phyloP scores from a whole-genome alignment of 2,888 invertebrate species.

The Sphinx pinastri region DNA sequence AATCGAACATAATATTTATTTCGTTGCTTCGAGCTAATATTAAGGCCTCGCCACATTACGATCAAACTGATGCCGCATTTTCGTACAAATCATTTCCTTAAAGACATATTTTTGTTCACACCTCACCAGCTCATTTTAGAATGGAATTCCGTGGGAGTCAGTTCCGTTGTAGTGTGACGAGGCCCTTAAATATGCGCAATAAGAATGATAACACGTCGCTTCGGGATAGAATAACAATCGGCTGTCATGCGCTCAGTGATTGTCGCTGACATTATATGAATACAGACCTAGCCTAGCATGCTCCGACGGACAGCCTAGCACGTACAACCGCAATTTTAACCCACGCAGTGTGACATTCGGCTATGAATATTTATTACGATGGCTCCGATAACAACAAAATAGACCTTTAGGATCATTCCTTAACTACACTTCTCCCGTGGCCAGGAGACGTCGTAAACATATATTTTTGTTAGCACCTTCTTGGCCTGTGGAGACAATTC shows the following conservation, averaged over 20 bases:
- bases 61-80: too few species aligned
- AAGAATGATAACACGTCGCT: slow-evolving; percentile 35
- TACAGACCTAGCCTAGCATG: background rate
- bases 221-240: slow-evolving; percentile 32
- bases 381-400: background rate
- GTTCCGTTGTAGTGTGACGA: too few species aligned
- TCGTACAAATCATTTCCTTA: too few species aligned
- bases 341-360: slow-evolving; percentile 11
- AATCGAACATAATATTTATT: too few species aligned
- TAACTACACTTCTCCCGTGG: background rate
- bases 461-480: background rate
- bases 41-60: too few species aligned
- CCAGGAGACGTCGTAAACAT: background rate
- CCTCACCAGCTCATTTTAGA: too few species aligned
- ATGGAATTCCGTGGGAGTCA: too few species aligned
- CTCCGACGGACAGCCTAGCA: slow-evolving; percentile 11
- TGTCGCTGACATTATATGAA: slow-evolving; percentile 1
- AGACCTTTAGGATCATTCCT: background rate
- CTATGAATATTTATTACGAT: slow-evolving; percentile 20
- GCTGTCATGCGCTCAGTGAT: slow-evolving; percentile 32
- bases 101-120: too few species aligned
- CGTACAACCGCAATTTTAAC: slow-evolving; percentile 22
- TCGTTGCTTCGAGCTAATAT: too few species aligned
- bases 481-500: background rate
- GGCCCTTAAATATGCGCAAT: slow-evolving; percentile 35